phyloP scores from a whole-genome alignment of 2,113 vertebrate genomes.

The Vidua chalybeata region DNA sequence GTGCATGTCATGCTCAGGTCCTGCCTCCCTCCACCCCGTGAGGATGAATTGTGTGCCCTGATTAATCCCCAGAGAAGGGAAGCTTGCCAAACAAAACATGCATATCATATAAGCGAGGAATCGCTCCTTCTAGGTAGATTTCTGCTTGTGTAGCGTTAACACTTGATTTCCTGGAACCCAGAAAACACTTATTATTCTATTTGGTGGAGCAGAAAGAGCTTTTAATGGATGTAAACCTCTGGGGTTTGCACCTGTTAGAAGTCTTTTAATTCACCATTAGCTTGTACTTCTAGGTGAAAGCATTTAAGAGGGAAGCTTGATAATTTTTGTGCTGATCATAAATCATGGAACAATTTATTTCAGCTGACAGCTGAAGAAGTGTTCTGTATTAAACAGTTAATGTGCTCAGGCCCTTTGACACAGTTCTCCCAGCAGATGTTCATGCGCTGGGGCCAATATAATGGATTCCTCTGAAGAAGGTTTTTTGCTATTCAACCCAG shows the following conservation, averaged over 20 bases:
- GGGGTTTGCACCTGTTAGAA: background rate
- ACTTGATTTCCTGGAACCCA: background rate
- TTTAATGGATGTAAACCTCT: background rate
- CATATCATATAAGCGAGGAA: background rate
- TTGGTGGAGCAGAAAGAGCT: background rate
- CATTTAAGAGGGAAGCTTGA: background rate
- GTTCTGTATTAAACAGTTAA: conserved; percentile 6
- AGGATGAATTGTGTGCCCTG: background rate
- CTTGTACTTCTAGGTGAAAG: background rate
- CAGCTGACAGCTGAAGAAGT: background rate
- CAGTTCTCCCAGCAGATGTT: conserved; percentile 44
- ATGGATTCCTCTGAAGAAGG: conserved; percentile 51
- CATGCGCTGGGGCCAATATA: background rate
- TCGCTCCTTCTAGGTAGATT: background rate
- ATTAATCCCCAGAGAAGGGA: background rate
- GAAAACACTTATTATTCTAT: background rate
- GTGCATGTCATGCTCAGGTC: background rate
- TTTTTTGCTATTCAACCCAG: conserved; percentile 45
- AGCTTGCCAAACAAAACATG: background rate
- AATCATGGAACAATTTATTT: background rate
- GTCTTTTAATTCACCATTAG: background rate
- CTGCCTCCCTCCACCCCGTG: background rate
- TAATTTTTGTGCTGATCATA: background rate
- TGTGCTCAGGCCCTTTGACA: conserved; percentile 9
- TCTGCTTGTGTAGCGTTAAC: background rate